Evolutionary conservation across 2,888 invertebrate genomes (phyloP).

Genomic region (Scotopteryx bipunctaria): DNA sequence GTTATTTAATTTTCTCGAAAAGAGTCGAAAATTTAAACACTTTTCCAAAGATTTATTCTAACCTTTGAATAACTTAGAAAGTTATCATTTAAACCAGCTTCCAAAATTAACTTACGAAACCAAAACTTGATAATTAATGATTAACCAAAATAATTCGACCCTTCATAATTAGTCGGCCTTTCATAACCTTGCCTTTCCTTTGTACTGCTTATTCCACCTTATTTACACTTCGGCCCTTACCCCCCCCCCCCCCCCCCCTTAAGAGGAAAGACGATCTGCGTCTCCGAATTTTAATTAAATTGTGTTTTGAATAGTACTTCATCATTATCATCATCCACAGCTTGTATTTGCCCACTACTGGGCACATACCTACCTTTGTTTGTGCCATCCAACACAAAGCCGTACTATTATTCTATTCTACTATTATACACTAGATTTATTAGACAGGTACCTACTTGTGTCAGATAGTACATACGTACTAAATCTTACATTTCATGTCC

Average conservation of each 20-base stretch:
- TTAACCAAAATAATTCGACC: slow-evolving; percentile 44
- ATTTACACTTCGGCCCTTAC: slow-evolving; percentile 42
- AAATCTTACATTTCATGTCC: background rate
- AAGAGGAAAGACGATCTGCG: slow-evolving; percentile 1
- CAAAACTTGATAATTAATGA: slow-evolving; percentile 46
- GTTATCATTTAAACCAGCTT: slow-evolving; percentile 20
- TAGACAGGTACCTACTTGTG: no score
- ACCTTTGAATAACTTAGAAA: slow-evolving; percentile 1
- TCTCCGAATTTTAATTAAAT: no score
- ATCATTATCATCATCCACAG: no score
- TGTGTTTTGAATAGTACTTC: no score
- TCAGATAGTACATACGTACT: no score
- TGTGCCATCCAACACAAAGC: no score
- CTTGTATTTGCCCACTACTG: no score
- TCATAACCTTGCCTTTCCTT: slow-evolving; percentile 30
- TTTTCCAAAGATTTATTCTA: background rate
- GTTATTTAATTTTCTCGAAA: no score
- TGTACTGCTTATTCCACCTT: slow-evolving; percentile 32
- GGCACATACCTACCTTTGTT: no score
- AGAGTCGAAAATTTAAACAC: background rate
- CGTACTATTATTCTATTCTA: no score
- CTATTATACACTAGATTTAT: no score
- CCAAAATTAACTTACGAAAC: slow-evolving; percentile 29
- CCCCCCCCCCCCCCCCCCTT: background rate
- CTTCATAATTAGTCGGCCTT: slow-evolving; percentile 36